Base-by-base conservation (phyloP, 1,140 invertebrate genomes). In the Plodia interpunctella region DNA sequence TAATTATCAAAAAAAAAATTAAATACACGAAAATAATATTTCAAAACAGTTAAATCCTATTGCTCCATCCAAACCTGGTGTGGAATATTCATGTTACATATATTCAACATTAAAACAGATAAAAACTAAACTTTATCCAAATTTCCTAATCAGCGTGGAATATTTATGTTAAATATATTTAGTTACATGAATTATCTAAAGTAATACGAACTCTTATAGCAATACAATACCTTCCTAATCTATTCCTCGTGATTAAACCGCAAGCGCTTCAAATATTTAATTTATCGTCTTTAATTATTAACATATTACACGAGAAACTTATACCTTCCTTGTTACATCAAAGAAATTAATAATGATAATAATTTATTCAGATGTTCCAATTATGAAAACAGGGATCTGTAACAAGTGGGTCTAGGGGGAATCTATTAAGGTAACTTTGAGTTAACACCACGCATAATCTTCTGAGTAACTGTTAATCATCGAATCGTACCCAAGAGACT, bases 381-480 rank as follows among this genome's bases (percentile, higher is more conserved):
- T 44, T 44, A 44, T 2, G 38, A 44, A 44, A 44, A 44, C 13
- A 17, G 38, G 38, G 6, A 2, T 25, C 21, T 25, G 15, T 44
- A 44, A 44, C n/a, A 25, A 25, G 21, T 25, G 17, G 25, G 5
- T 49, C 30, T 61, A 35, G 38, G n/a, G 63, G 58, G 60, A 60
- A 57, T 9, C 60, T 65, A 65, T 60, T 63, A 58, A 51, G 55
- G 56, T 58, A 68, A 56, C 49, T 62, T 62, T 32, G 59, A 68
- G 51, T 68, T 66, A 70, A 70, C 68, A 64, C 68, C 62, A 57
- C 53, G 58, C 55, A 13, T 58, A 66, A 60, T 64, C 61, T 62
- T 58, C 35, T 28, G 61, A 57, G 49, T 62, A 61, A 55, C 38
- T 66, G 63, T 65, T 72, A 72, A 72, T 68, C 66, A 68, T 61